A percentile compares a stretch with the other conserved stretches of the same genome.
Conservation (phyloP, 35 echinoderm and acorn worm genomes). For the Heliocidaris erythrogramma region DNA sequence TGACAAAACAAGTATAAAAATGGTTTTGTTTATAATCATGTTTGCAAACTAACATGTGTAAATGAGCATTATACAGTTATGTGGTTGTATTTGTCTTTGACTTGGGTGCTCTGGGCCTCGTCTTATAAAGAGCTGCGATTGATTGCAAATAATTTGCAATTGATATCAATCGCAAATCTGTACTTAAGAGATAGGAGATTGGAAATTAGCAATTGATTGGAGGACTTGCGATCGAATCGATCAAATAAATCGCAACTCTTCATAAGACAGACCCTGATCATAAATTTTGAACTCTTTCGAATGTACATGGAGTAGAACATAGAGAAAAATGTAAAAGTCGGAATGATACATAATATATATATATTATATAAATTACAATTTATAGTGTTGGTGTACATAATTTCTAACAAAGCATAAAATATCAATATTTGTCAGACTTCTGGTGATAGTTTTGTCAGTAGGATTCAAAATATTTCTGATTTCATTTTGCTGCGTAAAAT, state of each 20-base stretch:
- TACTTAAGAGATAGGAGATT: too few relatives aligned
- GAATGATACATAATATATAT: slow-evolving; percentile 7
- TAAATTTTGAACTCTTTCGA: too few relatives aligned
- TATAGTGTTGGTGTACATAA: neutral
- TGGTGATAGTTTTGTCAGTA: neutral
- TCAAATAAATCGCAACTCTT: too few relatives aligned
- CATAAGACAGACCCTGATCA: too few relatives aligned
- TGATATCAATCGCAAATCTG: too few relatives aligned
- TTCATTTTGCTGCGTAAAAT: too few relatives aligned
- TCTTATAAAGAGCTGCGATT: too few relatives aligned
- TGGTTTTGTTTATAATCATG: too few relatives aligned
- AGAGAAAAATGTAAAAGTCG: neutral
- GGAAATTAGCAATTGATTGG: too few relatives aligned
- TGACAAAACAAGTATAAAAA: too few relatives aligned
- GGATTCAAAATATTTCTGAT: neutral
- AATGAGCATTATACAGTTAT: neutral
- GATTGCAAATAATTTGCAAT: too few relatives aligned
- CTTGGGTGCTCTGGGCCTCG: neutral
- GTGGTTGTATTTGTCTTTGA: neutral
- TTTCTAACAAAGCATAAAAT: neutral
- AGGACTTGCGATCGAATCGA: too few relatives aligned
- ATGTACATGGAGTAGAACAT: neutral
- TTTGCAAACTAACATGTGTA: neutral
- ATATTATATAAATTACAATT: neutral
- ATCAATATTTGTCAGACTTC: neutral